A percentile compares a stretch with the other conserved stretches of the same genome.
These are phyloP conservation scores for Euproctis similis DNA, from an alignment of 2,888 invertebrate genomes.

Conservation along the genomic window DNA sequence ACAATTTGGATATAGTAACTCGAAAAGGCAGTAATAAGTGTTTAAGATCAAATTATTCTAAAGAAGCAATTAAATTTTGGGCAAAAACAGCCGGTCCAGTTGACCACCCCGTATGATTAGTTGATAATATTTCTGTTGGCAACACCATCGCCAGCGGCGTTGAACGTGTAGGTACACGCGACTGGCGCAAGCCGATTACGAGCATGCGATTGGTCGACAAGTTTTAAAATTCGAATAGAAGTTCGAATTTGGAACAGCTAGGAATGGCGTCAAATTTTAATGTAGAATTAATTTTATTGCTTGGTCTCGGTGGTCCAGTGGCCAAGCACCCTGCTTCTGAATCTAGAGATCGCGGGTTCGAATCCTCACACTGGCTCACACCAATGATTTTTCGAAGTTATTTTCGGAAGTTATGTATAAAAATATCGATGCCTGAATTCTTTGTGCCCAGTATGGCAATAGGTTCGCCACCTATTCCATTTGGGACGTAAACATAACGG, in stretches of 20 bases:
- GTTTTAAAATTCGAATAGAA: conserved; percentile 16
- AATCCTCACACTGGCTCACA: too few relatives aligned
- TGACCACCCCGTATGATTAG: conserved; percentile 60
- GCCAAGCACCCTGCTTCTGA: too few relatives aligned
- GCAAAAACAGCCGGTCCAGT: conserved; percentile 33
- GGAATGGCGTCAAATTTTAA: too few relatives aligned
- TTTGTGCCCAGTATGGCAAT: too few relatives aligned
- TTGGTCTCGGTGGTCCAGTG: too few relatives aligned
- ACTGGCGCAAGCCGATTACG: conserved; percentile 45
- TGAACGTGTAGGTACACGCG: conserved; percentile 45
- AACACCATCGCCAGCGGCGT: conserved; percentile 41
- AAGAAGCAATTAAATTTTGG: conserved; percentile 50
- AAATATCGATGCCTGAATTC: too few relatives aligned
- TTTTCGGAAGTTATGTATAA: too few relatives aligned
- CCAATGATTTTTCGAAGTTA: too few relatives aligned
- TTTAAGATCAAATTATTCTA: conserved; percentile 52
- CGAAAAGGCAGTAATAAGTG: conserved; percentile 32
- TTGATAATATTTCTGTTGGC: conserved; percentile 49
- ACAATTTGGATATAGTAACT: conserved; percentile 28
- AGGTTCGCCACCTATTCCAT: too few relatives aligned
- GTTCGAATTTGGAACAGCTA: conserved; percentile 6
- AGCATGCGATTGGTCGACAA: conserved; percentile 40
- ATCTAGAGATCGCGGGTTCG: too few relatives aligned
- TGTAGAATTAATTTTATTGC: too few relatives aligned
- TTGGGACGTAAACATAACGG: too few relatives aligned